Percentiles rank a stretch among this genome's conserved stretches.
phyloP scores from a whole-genome alignment of 2,888 invertebrate species.

The Buathra laborator region DNA sequence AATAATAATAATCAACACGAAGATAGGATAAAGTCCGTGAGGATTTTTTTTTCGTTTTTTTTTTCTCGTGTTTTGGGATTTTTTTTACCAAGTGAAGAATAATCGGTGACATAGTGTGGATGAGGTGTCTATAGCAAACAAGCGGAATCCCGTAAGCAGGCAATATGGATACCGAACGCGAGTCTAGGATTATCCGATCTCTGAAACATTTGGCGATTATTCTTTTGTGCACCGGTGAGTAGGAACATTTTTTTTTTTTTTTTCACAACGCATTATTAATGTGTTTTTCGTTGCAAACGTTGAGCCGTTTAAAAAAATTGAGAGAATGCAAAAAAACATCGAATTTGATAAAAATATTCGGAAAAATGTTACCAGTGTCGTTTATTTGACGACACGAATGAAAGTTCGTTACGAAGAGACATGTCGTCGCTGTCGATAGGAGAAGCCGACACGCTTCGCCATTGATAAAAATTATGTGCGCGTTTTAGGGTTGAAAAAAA shows the following conservation, averaged over 20 bases:
- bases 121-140: constrained; percentile 33
- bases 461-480: background rate
- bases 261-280: background rate
- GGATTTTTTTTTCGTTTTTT: background rate
- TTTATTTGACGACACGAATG: no score
- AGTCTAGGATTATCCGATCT: constrained; percentile 68
- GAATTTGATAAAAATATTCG: no score
- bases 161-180: constrained; percentile 71
- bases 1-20: background rate
- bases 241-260: constrained; percentile 11
- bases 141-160: constrained; percentile 1
- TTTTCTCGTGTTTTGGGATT: constrained; percentile 13
- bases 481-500: background rate
- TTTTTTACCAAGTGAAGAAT: constrained; percentile 12
- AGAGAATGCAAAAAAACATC: no score
- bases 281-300: no score
- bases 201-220: constrained; percentile 62
- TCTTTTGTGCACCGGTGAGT: constrained; percentile 71
- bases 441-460: background rate
- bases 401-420: background rate
- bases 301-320: no score
- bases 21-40: constrained; percentile 21
- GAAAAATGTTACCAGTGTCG: no score
- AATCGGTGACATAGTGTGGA: constrained; percentile 46
- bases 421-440: background rate